Evolutionary conservation across 2,113 vertebrate species (phyloP).

Genomic region (Thryonomys swinderianus): DNA sequence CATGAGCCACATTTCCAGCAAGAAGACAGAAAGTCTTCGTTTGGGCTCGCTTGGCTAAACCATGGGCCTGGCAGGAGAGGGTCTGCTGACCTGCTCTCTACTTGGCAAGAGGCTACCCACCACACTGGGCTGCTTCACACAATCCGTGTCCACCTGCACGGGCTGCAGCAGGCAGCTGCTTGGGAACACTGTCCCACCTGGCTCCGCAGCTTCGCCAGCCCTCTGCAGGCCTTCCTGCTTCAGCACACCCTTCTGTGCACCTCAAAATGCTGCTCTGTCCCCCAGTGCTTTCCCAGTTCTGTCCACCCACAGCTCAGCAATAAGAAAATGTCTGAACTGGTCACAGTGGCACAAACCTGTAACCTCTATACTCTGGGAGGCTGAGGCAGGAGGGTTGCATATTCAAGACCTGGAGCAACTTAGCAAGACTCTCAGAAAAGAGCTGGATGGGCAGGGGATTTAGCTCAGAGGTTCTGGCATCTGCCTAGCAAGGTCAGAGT

Average conservation of each 20-base stretch:
- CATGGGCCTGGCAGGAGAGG: not conserved
- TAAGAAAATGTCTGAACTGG: not conserved
- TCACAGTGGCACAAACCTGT: not conserved
- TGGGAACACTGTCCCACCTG: not conserved
- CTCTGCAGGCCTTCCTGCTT: not conserved
- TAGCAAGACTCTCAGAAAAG: not conserved
- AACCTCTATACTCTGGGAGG: not conserved
- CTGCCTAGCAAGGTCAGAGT: too few relatives aligned
- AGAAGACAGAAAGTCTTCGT: not conserved
- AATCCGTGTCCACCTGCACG: too few relatives aligned
- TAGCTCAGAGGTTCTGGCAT: too few relatives aligned
- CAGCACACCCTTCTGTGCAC: not conserved
- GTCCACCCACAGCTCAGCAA: not conserved
- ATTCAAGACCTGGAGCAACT: not conserved
- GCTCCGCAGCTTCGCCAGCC: not conserved
- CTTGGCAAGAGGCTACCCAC: not conserved
- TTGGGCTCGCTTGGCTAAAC: not conserved
- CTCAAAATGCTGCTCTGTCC: not conserved
- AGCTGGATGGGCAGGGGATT: not conserved
- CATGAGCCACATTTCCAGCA: not conserved
- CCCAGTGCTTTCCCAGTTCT: not conserved
- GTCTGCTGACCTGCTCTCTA: not conserved
- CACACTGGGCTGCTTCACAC: not conserved
- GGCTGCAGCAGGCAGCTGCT: not conserved
- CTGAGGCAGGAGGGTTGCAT: not conserved